Percentiles rank a stretch among this genome's conserved stretches.
These are phyloP conservation scores for Nephrotoma guestfalica DNA, from an alignment of 2,888 invertebrate genomes.

Conservation along the genomic window DNA sequence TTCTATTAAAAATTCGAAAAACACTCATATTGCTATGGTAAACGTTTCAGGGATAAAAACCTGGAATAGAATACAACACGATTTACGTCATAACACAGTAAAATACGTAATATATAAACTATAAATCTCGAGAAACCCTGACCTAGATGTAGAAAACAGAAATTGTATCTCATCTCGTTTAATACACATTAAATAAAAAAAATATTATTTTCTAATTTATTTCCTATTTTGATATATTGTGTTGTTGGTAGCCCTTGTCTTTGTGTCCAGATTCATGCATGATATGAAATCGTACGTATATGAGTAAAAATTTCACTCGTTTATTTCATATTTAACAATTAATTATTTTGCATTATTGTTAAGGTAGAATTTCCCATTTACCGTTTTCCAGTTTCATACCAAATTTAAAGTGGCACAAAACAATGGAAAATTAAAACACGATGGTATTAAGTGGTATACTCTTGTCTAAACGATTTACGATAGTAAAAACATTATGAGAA, in stretches of 20 bases:
- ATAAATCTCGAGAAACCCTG: not conserved
- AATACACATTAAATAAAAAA: not conserved
- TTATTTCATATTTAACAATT: not conserved
- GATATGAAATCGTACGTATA: not conserved
- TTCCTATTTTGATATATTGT: not conserved
- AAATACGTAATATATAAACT: not conserved
- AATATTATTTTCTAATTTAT: not conserved
- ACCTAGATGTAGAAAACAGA: not conserved
- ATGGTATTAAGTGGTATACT: not conserved
- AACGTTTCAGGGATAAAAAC: not conserved
- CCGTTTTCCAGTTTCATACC: not conserved
- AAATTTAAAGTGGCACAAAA: not conserved
- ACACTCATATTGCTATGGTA: not conserved
- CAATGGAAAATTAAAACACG: not conserved
- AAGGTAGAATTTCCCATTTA: not conserved
- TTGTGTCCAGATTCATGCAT: not conserved
- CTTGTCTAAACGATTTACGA: not conserved
- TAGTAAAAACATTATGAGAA: not conserved
- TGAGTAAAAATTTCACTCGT: not conserved
- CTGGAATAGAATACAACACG: not conserved
- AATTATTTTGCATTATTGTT: not conserved
- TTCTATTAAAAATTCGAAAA: not conserved
- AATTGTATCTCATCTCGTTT: not conserved
- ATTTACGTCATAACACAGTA: not conserved
- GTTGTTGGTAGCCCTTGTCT: not conserved